Base-by-base conservation (phyloP, 1,140 invertebrate genomes). In the Drosophila albomicans region DNA sequence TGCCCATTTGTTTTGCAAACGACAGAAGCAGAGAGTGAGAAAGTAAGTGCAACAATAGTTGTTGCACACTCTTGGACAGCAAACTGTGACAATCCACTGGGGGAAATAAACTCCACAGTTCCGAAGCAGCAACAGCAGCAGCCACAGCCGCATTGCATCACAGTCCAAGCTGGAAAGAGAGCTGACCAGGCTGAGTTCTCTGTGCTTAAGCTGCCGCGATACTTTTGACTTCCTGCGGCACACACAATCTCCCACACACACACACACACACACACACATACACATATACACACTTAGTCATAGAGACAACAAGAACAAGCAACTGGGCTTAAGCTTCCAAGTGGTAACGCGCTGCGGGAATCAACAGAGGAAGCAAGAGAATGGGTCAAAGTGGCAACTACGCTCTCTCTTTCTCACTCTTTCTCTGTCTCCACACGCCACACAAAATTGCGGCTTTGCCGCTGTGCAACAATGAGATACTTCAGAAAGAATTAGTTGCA, bases 401-500 rank as follows among this genome's bases (percentile, higher is more conserved):
- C 35, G 7, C 35, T 38, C 35, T 38, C 35, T 38, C 35, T 11
- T 8, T 8, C 35, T 38, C 30, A 32, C 5, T 7, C 7, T 32
- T 7, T 32, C 30, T 32, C 30, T 32, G 7, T 35, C 30, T 41
- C 69, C 75, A 78, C 69, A 81, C 65, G 78, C 81, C 78, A 75
- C 81, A 89, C 85, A 74, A 89, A 89, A 89, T 89, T 89, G 86
- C 85, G 85, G 85, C 81, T 90, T 89, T 89, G 77, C 75, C 74
- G 81, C 78, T 74, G 78, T 76, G 86, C 85, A 81, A 89, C 85
- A 89, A 89, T 89, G 81, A 89, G 85, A 90, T 89, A 90, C 85
- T 89, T 89, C 85, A 81, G 86, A 85, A 90, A 85, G 85, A 89
- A 89, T 89, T 89, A 89, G 85, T 89, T 90, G 85, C 85, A 89